A percentile compares a stretch with the other conserved stretches of the same genome.
Evolutionary conservation across 2,113 vertebrate species (phyloP).

Genomic region (Ptilonorhynchus violaceus): DNA sequence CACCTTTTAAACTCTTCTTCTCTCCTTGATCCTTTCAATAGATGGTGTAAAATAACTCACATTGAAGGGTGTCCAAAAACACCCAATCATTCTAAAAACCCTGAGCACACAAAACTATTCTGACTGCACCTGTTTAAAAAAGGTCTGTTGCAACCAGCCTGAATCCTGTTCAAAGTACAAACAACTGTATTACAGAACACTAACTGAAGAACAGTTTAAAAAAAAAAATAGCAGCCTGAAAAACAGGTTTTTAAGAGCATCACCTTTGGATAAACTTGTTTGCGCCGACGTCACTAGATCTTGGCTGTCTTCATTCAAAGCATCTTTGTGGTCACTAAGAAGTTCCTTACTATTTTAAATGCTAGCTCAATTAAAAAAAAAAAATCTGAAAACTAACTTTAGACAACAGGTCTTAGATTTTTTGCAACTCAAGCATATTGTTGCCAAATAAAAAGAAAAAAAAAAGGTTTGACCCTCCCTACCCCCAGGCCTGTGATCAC

Average conservation of each 20-base stretch:
- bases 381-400: not conserved
- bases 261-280: conserved; percentile 48
- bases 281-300: not conserved
- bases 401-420: not conserved
- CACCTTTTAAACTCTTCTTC: not conserved
- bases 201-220: not conserved
- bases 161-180: conserved; percentile 13
- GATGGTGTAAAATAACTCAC: not conserved
- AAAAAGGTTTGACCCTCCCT: not conserved
- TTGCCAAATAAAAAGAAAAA: not conserved
- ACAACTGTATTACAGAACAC: not conserved
- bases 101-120: not conserved
- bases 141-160: not conserved
- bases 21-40: not conserved
- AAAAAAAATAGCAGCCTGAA: not conserved
- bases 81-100: not conserved
- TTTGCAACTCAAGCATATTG: not conserved
- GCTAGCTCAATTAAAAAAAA: not conserved
- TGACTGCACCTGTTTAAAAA: not conserved
- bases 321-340: not conserved
- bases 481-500: not conserved
- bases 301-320: conserved; percentile 27
- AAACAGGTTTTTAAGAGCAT: conserved; percentile 60
- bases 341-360: not conserved
- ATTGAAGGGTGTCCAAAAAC: not conserved